These are phyloP conservation scores for Sporophila hypoxantha DNA, from an alignment of 2,113 vertebrate genomes.

Conservation along the genomic window DNA sequence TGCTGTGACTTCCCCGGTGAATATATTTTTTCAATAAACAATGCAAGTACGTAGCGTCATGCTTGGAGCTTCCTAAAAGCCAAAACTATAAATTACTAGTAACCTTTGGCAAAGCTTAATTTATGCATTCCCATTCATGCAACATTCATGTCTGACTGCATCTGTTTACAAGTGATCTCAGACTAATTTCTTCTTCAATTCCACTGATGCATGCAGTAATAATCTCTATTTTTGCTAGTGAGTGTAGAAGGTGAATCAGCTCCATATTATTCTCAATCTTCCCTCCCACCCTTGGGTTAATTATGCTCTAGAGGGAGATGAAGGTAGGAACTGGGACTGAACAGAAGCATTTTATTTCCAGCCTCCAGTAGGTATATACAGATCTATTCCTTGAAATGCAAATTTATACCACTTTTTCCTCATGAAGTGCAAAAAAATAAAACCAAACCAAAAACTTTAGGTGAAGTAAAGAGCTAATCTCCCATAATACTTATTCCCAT, in stretches of 20 bases:
- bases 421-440: background rate
- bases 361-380: background rate
- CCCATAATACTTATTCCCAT: background rate
- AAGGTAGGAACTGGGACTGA: background rate
- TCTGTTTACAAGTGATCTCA: conserved; percentile 19
- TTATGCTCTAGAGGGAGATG: background rate
- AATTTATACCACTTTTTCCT: background rate
- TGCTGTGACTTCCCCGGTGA: background rate
- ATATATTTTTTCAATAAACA: background rate
- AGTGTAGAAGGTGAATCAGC: conserved; percentile 17
- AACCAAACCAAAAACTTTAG: background rate
- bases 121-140: conserved; percentile 3
- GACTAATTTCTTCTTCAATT: conserved; percentile 16
- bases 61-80: background rate
- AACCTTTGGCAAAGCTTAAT: conserved; percentile 15
- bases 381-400: background rate
- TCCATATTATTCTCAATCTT: background rate
- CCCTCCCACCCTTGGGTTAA: background rate
- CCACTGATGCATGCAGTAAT: conserved; percentile 9
- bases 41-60: background rate
- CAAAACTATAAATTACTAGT: conserved; percentile 19
- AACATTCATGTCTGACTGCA: conserved; percentile 21
- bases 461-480: background rate
- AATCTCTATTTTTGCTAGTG: background rate
- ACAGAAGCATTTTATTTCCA: background rate